These are phyloP conservation scores for Camelus bactrianus DNA, from an alignment of 2,113 vertebrate species.

Conservation along the genomic window DNA sequence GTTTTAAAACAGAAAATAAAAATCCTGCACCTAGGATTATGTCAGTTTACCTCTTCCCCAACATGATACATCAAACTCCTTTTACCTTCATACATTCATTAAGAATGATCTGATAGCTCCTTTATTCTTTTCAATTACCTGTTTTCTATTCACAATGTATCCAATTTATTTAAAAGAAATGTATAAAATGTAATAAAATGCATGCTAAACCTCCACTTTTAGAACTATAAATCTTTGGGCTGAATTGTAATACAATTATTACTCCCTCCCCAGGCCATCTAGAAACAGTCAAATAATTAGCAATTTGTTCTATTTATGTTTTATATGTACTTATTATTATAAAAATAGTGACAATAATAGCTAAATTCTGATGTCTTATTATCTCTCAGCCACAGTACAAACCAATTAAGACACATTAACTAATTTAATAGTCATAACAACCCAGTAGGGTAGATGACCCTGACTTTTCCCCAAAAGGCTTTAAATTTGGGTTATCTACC, in stretches of 20 bases:
- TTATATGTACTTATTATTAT: neutral
- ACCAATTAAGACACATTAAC: neutral
- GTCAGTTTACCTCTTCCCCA: neutral
- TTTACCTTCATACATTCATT: neutral
- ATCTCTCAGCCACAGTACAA: neutral
- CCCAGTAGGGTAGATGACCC: neutral
- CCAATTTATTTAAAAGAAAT: slow-evolving; percentile 37
- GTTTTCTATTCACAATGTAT: neutral
- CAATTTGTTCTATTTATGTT: slow-evolving; percentile 29
- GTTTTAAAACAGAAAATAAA: slow-evolving; percentile 46
- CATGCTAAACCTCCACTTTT: neutral
- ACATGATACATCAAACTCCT: neutral
- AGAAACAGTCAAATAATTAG: slow-evolving; percentile 40
- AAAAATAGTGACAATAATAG: slow-evolving; percentile 15
- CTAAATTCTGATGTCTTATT: neutral
- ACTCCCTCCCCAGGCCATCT: neutral
- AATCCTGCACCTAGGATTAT: neutral
- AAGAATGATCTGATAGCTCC: neutral
- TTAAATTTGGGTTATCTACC: slow-evolving; percentile 1
- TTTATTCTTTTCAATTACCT: neutral
- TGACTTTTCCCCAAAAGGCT: neutral
- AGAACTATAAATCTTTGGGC: neutral
- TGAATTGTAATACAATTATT: slow-evolving; percentile 15
- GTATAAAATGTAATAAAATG: slow-evolving; percentile 19
- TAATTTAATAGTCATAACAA: slow-evolving; percentile 43